phyloP scores from a whole-genome alignment of 2,797 vertebrate species.

The Poeciliopsis paucimaculata region DNA sequence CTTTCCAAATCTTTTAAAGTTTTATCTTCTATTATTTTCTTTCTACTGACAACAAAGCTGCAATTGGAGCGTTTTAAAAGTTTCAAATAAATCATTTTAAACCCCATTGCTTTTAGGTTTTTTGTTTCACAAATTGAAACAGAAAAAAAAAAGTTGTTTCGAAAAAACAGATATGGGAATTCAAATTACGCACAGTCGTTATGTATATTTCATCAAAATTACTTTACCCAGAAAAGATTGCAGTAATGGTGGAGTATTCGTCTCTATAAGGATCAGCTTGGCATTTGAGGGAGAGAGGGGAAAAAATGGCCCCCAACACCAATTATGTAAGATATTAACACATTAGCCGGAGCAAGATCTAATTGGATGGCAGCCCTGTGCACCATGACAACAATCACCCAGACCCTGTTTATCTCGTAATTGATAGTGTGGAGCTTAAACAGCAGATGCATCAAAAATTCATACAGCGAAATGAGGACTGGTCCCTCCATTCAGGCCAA shows the following conservation, averaged over 20 bases:
- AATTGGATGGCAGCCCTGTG: constrained; percentile 78
- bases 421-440: constrained; percentile 79
- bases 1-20: constrained; percentile 28
- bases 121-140: constrained; percentile 38
- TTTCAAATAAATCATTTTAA: constrained; percentile 11
- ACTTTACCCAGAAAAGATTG: constrained; percentile 66
- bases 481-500: constrained; percentile 65
- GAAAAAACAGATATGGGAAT: constrained; percentile 56
- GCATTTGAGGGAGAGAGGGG: constrained; percentile 71
- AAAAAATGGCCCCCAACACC: constrained; percentile 78
- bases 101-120: background rate
- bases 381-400: constrained; percentile 82
- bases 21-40: constrained; percentile 44
- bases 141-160: constrained; percentile 33
- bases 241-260: constrained; percentile 69
- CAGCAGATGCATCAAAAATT: constrained; percentile 78
- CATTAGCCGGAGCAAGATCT: constrained; percentile 76
- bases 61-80: constrained; percentile 48
- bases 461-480: constrained; percentile 61
- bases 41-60: constrained; percentile 37
- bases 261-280: constrained; percentile 69
- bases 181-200: constrained; percentile 56
- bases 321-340: constrained; percentile 83
- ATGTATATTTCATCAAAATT: constrained; percentile 70
- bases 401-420: constrained; percentile 81